Base-by-base conservation (phyloP, 2,113 vertebrate genomes). In the Equus quagga region DNA sequence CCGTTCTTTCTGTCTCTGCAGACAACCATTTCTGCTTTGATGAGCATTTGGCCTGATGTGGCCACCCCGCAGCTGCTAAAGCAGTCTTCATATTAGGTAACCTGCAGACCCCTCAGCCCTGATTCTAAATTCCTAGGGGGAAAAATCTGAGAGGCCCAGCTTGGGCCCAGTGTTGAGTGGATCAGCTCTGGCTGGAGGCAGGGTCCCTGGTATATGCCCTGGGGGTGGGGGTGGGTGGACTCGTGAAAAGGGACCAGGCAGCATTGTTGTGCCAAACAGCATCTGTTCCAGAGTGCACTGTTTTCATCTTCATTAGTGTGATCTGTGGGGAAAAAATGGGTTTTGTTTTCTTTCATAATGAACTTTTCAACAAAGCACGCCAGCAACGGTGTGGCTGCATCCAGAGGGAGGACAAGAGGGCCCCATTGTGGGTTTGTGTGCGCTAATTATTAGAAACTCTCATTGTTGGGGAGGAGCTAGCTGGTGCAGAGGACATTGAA, bases 201-300 rank as follows among this genome's bases (percentile, higher is more conserved):
- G 60, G 5, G n/a, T 90, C 81, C 51, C 64, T 46, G 33, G 14
- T n/a, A 3, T 6, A 0, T 2, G 2, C 46, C 21, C 41, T 8
- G 26, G 65, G 31, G 26, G 28, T n/a, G 24, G n/a, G n/a, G 13
- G 6, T 2, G 4, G 19, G 67, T 8, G 36, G 36, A 60, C 58
- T 89, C 64, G 44, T 51, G 3, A 56, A 24, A 58, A 36, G 36
- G n/a, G 5, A 58, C 5, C 0, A 3, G 7, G 26, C 64, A 36
- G 51, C 23, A 1, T 1, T 9, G 14, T 46, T 14, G 11, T 36
- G 62, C 17, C 85, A 72, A 46, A 17, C 41, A 8, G 26, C 33
- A 13, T 49, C 49, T 90, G 26, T 60, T 14, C 46, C 62, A 44
- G 72, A n/a, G 62, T 7, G 8, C 28, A 9, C 8, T 80, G 58